Evolutionary conservation across 2,797 vertebrate genomes (phyloP).

Genomic region (Caiman crocodilus): DNA sequence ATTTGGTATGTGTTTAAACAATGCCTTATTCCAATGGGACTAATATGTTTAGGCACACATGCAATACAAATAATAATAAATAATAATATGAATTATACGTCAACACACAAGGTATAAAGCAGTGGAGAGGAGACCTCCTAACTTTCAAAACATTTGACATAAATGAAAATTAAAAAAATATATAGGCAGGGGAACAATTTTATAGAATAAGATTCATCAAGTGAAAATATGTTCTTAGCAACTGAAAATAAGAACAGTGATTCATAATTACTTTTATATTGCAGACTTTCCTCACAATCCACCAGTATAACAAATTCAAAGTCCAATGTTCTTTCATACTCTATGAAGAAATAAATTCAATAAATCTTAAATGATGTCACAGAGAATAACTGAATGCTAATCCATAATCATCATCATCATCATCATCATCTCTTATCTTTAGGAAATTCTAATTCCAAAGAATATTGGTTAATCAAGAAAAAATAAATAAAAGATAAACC

Average conservation of each 20-base stretch:
- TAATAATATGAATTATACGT: neutral
- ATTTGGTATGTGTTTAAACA: neutral
- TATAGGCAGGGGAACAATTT: neutral
- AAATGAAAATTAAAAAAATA: neutral
- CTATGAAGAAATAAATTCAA: neutral
- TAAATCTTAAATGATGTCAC: neutral
- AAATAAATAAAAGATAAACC: neutral
- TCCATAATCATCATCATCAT: neutral
- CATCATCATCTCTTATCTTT: neutral
- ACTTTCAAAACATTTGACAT: neutral
- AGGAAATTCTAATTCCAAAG: accelerated
- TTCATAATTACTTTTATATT: neutral
- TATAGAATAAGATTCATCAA: neutral
- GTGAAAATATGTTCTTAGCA: neutral
- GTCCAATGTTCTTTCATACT: neutral
- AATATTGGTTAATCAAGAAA: neutral
- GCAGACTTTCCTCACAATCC: neutral
- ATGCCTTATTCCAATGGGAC: neutral
- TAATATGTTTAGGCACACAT: neutral
- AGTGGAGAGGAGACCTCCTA: neutral
- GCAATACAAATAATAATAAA: neutral
- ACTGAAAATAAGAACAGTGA: neutral
- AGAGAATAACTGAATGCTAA: neutral
- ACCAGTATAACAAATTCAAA: neutral
- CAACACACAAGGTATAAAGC: neutral